Evolutionary conservation across 2,888 invertebrate genomes (phyloP).

Genomic region (Amblyjoppa proteus): DNA sequence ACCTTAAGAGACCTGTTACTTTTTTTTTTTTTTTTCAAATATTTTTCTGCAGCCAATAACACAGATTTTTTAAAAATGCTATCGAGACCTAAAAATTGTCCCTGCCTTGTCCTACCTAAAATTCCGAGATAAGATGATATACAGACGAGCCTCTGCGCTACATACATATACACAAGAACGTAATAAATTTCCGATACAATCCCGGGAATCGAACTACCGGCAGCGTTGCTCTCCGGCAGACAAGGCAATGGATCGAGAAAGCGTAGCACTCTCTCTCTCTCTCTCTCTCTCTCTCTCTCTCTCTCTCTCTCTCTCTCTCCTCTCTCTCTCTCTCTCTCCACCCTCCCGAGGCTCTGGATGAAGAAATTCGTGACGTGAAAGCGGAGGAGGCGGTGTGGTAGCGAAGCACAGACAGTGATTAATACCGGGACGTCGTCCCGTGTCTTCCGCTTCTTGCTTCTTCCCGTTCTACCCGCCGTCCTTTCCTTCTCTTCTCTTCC

Average conservation of each 20-base stretch:
- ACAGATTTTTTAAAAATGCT: not conserved
- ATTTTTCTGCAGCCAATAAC: not conserved
- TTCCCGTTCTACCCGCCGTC: constrained; percentile 71
- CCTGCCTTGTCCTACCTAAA: not conserved
- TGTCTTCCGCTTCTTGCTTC: constrained; percentile 77
- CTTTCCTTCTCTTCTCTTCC: constrained; percentile 58
- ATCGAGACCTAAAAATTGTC: not conserved
- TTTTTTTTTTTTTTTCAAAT: not conserved
- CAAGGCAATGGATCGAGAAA: constrained; percentile 37
- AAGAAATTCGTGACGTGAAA: constrained; percentile 75
- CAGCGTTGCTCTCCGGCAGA: constrained; percentile 61
- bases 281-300: constrained; percentile 23
- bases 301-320: constrained; percentile 46
- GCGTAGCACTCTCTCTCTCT: constrained; percentile 57
- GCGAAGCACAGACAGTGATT: constrained; percentile 81
- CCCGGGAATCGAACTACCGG: constrained; percentile 67
- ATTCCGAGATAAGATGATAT: not conserved
- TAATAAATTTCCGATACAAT: constrained; percentile 70
- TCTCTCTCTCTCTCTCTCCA: constrained; percentile 24
- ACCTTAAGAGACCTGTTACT: too few species aligned
- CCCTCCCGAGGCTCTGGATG: constrained; percentile 51
- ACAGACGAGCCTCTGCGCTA: not conserved
- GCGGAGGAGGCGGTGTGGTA: constrained; percentile 64
- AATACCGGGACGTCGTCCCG: constrained; percentile 83
- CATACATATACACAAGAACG: constrained; percentile 41